These are phyloP conservation scores for Drosophila prolongata DNA, from an alignment of 2,888 invertebrate species.

Conservation along the genomic window DNA sequence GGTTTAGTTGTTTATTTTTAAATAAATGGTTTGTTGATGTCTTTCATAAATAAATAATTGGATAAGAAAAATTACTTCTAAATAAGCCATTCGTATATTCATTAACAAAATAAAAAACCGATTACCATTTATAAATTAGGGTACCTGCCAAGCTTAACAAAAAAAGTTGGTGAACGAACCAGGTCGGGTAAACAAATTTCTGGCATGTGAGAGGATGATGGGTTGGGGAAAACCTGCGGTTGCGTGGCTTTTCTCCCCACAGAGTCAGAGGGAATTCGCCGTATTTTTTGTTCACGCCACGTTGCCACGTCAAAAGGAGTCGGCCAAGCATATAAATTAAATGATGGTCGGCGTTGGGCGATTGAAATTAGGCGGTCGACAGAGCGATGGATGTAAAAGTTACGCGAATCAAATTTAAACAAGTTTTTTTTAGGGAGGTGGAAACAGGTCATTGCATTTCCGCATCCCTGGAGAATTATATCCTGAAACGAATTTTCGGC, in stretches of 20 bases:
- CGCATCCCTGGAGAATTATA: neutral
- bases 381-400: constrained; percentile 34
- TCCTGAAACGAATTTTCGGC: constrained; percentile 39
- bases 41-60: no score
- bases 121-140: neutral
- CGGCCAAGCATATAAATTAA: constrained; percentile 74
- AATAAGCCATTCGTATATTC: no score
- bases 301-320: constrained; percentile 58
- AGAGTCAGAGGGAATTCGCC: constrained; percentile 50
- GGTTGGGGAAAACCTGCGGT: constrained; percentile 30
- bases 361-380: constrained; percentile 67
- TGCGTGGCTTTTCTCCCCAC: constrained; percentile 45
- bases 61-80: no score
- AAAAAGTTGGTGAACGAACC: neutral
- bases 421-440: neutral
- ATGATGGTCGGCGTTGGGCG: constrained; percentile 58
- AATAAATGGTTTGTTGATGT: no score
- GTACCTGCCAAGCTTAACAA: neutral
- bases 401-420: constrained; percentile 45
- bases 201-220: constrained; percentile 49
- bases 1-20: no score
- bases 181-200: constrained; percentile 48
- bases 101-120: no score
- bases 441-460: constrained; percentile 32
- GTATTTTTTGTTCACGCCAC: constrained; percentile 40